These are phyloP conservation scores for Eucera pruinosa DNA, from an alignment of 2,888 invertebrate genomes.

Conservation along the genomic window DNA sequence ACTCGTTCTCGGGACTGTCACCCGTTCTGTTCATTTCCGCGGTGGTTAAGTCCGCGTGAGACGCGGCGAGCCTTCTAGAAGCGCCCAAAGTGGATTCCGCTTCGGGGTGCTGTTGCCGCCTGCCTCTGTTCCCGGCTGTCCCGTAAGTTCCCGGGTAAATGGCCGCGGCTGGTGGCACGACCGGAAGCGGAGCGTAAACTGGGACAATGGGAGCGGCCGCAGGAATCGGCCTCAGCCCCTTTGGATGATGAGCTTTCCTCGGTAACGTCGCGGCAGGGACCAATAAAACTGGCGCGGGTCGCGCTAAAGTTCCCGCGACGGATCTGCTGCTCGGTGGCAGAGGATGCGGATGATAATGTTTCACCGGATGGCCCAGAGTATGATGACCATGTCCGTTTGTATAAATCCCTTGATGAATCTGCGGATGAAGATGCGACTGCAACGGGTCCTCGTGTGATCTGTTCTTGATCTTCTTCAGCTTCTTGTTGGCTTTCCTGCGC, in stretches of 20 bases:
- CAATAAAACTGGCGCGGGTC: constrained; percentile 84
- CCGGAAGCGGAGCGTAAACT: constrained; percentile 85
- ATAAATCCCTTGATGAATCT: constrained; percentile 82
- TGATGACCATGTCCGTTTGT: constrained; percentile 82
- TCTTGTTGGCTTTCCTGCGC: constrained; percentile 79
- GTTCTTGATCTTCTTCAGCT: constrained; percentile 80
- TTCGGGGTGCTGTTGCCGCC: constrained; percentile 75
- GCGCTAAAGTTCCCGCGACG: constrained; percentile 80
- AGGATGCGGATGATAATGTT: constrained; percentile 78
- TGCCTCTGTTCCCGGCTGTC: constrained; percentile 85
- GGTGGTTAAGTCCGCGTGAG: constrained; percentile 80
- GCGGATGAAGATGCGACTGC: constrained; percentile 80
- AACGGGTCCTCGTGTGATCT: constrained; percentile 78
- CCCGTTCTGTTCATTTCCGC: constrained; percentile 62
- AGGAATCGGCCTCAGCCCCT: constrained; percentile 82
- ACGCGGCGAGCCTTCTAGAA: constrained; percentile 79
- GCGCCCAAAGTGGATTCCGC: constrained; percentile 75
- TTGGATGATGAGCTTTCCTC: constrained; percentile 81
- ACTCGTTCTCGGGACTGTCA: constrained; percentile 84
- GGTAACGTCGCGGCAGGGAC: constrained; percentile 86
- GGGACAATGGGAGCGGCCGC: constrained; percentile 85
- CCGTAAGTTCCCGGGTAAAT: constrained; percentile 86
- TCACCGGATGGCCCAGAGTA: constrained; percentile 81
- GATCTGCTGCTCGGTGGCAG: constrained; percentile 80
- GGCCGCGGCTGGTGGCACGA: constrained; percentile 86